Base-by-base conservation (phyloP, 2,888 invertebrate species). In the Drosophila falleni region DNA sequence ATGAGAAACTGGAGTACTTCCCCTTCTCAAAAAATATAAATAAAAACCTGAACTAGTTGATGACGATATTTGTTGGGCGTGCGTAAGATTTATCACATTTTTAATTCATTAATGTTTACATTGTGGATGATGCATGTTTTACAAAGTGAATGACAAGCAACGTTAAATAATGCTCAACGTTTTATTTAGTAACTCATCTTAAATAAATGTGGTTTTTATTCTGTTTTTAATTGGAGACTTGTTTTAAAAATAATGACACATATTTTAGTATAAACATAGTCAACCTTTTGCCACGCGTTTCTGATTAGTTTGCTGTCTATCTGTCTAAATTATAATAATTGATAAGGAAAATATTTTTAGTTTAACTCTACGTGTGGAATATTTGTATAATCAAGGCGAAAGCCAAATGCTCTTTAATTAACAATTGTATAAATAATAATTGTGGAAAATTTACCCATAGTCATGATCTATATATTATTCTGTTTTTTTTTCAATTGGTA, bases 1-100 rank as follows among this genome's bases (percentile, higher is more conserved):
- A 13, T 11, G 15, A 16, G 10, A 33, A 68, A 73, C 58, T 56
- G 46, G 59, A 63, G 74, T 78, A 74, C 55, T 74, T 74, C 74
- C 78, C 78, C 54, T 41, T 23, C 10, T 26, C 23, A 5, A 37
- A n/a, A n/a, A 19, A n/a, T 13, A 31, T 13, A 41, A 44, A 29
- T 19, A 37, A 55, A 41, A 55, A 49, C 33, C 35, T 53, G 42
- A 60, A 11, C 39, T 39, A 13, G 50, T 9, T 37, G 41, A 62
- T 29, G 44, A 47, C 50, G 61, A 42, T 37, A 31, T 74, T 42
- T 23, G 19, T 29, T 41, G 35, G 37, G 19, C 56, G 31, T 58
- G 33, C 19, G 49, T 23, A 6, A 23, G 44, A 26, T 58, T 23
- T 23, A 56, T 55, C 33, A 31, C 23, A 56, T 11, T 33, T 35